Evolutionary conservation across 2,888 invertebrate genomes (phyloP), one percentile per base, ranked within the genome.

Genomic region (Lamellibrachia satsuma): DNA sequence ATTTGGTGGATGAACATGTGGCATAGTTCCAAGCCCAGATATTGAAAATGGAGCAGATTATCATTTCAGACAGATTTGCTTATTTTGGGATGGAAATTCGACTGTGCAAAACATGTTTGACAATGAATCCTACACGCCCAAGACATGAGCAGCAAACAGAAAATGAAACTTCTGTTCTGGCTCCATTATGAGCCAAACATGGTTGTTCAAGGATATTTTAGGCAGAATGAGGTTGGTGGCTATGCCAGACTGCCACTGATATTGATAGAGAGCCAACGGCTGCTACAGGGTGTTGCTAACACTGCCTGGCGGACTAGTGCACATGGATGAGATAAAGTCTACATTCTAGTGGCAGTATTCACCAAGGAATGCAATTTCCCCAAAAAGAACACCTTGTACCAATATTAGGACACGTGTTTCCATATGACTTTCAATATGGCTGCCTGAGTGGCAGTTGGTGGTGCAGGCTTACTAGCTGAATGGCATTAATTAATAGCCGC

Each of bases 321-420:
- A 75, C 22, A 75, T 75, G 75, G 75, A 22, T 15, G n/a, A 22
- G 75, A 75, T 75, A 75, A 75, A 75, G 75, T 75, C 75, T 75
- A 75, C 22, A 75, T 75, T 75, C 75, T 22, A 4, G 22, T 75
- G 6, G 75, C 75, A 11, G 22, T n/a, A 75, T 75, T 75, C 75
- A 75, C 75, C 11, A n/a, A 75, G 75, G 75, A 75, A 75, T 75
- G 75, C 75, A 75, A 22, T 75, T 75, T 75, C 75, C 75, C 11
- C 15, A 75, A 75, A 75, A 75, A 75, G 75, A 75, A 75, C 75
- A 75, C 75, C 75, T 75, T 75, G 75, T 75, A 75, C 75, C n/a
- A 11, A 22, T 75, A 75, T 75, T 22, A 15, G 6, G 75, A 75
- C 75, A 75, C 75, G n/a, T 22, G 15, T 75, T 75, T 22, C 75